Conservation (phyloP, 1,140 invertebrate genomes). For the Platyura marginata region DNA sequence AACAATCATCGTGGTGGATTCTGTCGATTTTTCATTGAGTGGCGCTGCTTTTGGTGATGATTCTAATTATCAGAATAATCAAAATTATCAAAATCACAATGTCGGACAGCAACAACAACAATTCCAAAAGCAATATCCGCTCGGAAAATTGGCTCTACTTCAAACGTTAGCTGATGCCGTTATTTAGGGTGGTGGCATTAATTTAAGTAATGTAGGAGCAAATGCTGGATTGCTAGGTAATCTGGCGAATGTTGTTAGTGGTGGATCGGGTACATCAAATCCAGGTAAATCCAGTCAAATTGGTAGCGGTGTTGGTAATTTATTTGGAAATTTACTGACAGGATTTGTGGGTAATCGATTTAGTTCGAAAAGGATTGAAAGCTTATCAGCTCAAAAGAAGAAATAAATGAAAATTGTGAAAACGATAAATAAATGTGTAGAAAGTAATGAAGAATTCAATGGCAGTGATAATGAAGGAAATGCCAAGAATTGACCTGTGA, state of each 20-base stretch:
- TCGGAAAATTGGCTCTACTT: constrained; percentile 1
- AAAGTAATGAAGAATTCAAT: neutral
- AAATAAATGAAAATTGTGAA: constrained; percentile 3
- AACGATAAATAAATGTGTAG: neutral
- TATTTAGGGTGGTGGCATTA: constrained; percentile 1
- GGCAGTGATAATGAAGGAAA: neutral
- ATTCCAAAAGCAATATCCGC: neutral
- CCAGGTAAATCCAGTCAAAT: neutral
- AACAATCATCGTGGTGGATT: constrained; percentile 76
- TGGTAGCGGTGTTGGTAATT: neutral
- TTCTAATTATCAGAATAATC: neutral
- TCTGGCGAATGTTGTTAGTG: neutral
- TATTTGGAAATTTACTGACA: constrained; percentile 4
- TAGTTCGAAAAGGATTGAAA: neutral
- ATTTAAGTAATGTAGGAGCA: constrained; percentile 3
- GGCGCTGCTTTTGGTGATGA: constrained; percentile 4
- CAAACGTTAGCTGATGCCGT: constrained; percentile 4
- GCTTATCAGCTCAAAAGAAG: constrained; percentile 1
- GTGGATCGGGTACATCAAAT: neutral
- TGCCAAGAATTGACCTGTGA: no score
- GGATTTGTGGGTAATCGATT: constrained; percentile 4
- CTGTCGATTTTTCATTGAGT: constrained; percentile 53
- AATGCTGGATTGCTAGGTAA: neutral
- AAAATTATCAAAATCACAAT: constrained; percentile 1
- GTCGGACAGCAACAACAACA: no score